Conservation (phyloP, 2,888 invertebrate genomes). For the Tipula helvola region DNA sequence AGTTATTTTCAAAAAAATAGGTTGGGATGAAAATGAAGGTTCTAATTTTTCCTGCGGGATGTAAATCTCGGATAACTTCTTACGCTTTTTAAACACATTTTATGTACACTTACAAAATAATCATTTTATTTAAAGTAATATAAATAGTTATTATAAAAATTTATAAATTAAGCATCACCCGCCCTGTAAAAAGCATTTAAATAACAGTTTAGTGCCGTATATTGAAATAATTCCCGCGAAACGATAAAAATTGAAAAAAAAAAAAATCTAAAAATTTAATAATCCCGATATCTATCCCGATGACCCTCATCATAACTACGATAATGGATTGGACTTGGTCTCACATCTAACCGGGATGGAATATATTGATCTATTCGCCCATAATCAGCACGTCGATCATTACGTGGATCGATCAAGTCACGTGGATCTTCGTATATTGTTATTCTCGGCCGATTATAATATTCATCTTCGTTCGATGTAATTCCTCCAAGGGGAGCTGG, state of each 20-base stretch:
- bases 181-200: not conserved
- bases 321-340: slow-evolving; percentile 10
- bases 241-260: not conserved
- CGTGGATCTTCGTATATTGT: slow-evolving; percentile 15
- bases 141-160: not conserved
- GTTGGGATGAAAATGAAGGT: too few relatives aligned
- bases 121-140: not conserved
- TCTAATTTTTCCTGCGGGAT: too few relatives aligned
- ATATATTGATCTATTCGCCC: not conserved
- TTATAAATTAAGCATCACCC: not conserved
- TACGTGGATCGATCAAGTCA: slow-evolving; percentile 12
- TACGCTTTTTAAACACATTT: not conserved
- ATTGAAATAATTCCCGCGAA: not conserved
- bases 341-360: slow-evolving; percentile 12
- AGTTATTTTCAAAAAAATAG: too few relatives aligned
- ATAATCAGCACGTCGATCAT: slow-evolving; percentile 7
- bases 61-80: too few relatives aligned
- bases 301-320: slow-evolving; percentile 11
- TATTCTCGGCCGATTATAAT: slow-evolving; percentile 14
- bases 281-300: slow-evolving; percentile 10
- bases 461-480: slow-evolving; percentile 4
- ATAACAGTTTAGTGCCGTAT: not conserved
- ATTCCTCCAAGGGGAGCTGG: not conserved
- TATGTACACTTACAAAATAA: not conserved
- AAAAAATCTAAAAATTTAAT: not conserved